Conservation (phyloP, 2,797 vertebrate species). For the Okamejei kenojei region DNA sequence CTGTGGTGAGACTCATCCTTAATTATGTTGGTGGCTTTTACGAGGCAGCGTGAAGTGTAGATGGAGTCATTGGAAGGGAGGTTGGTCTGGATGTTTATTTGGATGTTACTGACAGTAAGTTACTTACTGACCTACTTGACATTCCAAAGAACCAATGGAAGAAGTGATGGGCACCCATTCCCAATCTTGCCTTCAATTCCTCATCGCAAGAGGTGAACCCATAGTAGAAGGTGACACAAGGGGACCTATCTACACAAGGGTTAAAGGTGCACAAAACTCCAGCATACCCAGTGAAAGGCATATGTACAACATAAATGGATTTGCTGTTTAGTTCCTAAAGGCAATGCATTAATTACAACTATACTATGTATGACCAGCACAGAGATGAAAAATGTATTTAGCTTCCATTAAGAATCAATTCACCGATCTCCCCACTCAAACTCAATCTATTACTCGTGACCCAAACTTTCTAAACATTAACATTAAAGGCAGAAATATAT, state of each 20-base stretch:
- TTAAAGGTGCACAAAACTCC: not conserved
- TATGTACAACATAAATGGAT: not conserved
- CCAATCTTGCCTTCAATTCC: not conserved
- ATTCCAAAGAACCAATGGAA: not conserved
- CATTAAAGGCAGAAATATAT: not conserved
- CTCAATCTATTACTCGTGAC: not conserved
- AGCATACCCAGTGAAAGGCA: not conserved
- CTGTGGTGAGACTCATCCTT: too few relatives aligned
- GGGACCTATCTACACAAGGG: too few relatives aligned
- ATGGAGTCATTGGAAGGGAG: too few relatives aligned
- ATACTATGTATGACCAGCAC: not conserved
- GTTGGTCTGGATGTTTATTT: too few relatives aligned
- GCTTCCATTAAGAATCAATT: not conserved
- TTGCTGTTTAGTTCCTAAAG: not conserved
- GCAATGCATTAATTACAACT: not conserved
- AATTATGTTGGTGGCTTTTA: too few relatives aligned
- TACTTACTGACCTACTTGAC: too few relatives aligned
- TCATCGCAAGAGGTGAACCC: too few relatives aligned
- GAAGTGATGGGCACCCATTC: not conserved
- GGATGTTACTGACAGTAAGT: too few relatives aligned
- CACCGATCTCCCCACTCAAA: not conserved
- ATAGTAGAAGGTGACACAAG: not conserved
- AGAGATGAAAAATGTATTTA: not conserved
- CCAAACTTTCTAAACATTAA: not conserved
- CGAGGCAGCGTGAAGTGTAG: too few relatives aligned